Base-by-base conservation (phyloP, 2,797 vertebrate genomes). In the Poecilia velifera region DNA sequence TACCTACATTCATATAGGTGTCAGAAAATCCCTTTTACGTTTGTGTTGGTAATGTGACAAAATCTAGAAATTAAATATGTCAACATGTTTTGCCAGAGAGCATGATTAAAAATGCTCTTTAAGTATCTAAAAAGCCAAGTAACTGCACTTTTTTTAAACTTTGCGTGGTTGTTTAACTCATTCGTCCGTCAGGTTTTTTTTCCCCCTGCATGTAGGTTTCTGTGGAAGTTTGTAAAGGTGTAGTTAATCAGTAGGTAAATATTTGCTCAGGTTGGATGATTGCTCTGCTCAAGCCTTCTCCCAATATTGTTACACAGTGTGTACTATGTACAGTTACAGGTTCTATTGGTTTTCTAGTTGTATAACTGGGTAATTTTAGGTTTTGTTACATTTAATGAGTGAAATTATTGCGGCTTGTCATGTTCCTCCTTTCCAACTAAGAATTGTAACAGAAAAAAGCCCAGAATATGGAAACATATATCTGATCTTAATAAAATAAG, bases 191-290 rank as follows among this genome's bases (percentile, higher is more conserved):
- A n/a, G n/a, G 10, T 51, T 2, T 8, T 22, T 14, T 47, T 20
- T 43, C 3, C n/a, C 6, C 16, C 13, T 22, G 14, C 9, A 59
- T 39, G 66, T 12, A 45, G 31, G 41, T 71, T 77, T 57, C 66
- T 28, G 8, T 51, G 47, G 45, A 79, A 64, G 59, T 28, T 71
- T 55, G 34, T 12, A 12, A 53, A 73, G 46, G 36, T 68, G 28
- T 31, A 68, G 3, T 66, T 73, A 66, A 57, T 55, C 18, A 46
- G 22, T n/a, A 20, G 64, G 78, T 75, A 43, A 80, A 80, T 71
- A 71, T 80, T 75, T 74, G 45, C 78, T 16, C n/a, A 70, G 59
- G 59, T 43, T 80, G 72, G 62, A 53, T 34, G 59, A 25, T 16
- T 45, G 14, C 5, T 70, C 25, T 14, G 66, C 12, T 45, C 68